Percentiles rank a stretch among this genome's conserved stretches.
Evolutionary conservation across 2,888 invertebrate genomes (phyloP).

Genomic region (Apeira syringaria): DNA sequence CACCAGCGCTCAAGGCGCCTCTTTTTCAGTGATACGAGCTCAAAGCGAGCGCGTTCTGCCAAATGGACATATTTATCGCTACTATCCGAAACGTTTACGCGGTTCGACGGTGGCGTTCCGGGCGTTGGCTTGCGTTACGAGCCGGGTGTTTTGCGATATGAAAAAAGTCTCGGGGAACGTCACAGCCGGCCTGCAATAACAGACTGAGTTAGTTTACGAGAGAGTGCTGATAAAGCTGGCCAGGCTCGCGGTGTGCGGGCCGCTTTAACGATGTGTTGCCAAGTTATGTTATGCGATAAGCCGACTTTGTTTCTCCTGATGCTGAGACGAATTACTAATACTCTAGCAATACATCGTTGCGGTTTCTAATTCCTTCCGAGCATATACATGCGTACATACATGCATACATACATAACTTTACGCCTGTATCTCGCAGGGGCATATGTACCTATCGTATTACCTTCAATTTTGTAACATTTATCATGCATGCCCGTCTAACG

Average conservation of each 20-base stretch:
- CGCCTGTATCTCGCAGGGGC: no score
- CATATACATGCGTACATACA: no score
- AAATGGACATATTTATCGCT: constrained; percentile 76
- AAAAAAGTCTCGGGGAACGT: constrained; percentile 73
- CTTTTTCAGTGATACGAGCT: constrained; percentile 70
- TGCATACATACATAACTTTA: no score
- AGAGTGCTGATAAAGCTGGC: constrained; percentile 70
- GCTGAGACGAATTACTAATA: constrained; percentile 58
- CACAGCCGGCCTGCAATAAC: constrained; percentile 71
- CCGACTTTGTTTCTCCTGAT: constrained; percentile 76
- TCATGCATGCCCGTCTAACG: no score
- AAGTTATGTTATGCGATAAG: constrained; percentile 81
- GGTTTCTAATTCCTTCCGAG: constrained; percentile 42
- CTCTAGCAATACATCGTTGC: constrained; percentile 51
- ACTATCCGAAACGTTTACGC: constrained; percentile 67
- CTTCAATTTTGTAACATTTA: no score
- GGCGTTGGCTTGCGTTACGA: constrained; percentile 51
- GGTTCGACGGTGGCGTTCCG: constrained; percentile 55
- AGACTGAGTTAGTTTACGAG: constrained; percentile 76
- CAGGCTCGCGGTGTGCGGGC: constrained; percentile 64
- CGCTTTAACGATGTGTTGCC: constrained; percentile 82
- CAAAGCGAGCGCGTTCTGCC: constrained; percentile 59
- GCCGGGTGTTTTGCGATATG: constrained; percentile 63
- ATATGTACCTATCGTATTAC: no score
- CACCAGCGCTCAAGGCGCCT: constrained; percentile 73